Percentiles rank a stretch among this genome's conserved stretches.
Conservation (phyloP, 2,888 invertebrate species). For the Troides oblongomaculatus region DNA sequence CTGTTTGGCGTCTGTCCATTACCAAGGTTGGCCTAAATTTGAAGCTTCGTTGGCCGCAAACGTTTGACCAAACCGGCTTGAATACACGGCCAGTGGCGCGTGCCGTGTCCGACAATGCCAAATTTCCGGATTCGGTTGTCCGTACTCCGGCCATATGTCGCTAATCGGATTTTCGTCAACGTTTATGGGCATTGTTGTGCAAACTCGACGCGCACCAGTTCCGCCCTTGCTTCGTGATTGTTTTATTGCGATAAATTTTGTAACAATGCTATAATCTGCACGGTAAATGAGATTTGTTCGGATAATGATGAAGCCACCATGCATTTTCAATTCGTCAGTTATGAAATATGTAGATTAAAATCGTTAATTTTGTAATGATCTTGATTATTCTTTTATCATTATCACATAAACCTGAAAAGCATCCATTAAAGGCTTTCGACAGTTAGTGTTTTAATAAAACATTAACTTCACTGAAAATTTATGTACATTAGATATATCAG, state of each 20-base stretch:
- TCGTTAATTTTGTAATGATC: background rate
- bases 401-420: background rate
- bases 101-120: slow-evolving; percentile 44
- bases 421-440: too few relatives aligned
- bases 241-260: slow-evolving; percentile 4
- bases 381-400: background rate
- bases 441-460: too few relatives aligned
- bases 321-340: background rate
- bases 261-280: slow-evolving; percentile 1
- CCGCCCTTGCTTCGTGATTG: slow-evolving; percentile 1
- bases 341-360: background rate
- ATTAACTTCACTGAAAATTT: too few relatives aligned
- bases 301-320: background rate
- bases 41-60: slow-evolving; percentile 25
- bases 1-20: slow-evolving; percentile 18
- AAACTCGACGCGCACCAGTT: slow-evolving; percentile 4
- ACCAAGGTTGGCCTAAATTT: slow-evolving; percentile 23
- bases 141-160: slow-evolving; percentile 37
- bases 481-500: too few relatives aligned
- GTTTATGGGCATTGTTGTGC: slow-evolving; percentile 25
- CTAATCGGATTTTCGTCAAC: slow-evolving; percentile 41
- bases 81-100: slow-evolving; percentile 40
- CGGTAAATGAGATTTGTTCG: background rate
- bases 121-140: slow-evolving; percentile 44
- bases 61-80: slow-evolving; percentile 19